Evolutionary conservation across 2,113 vertebrate genomes (phyloP), one percentile per base, ranked within the genome.

Genomic region (Etheostoma cragini): DNA sequence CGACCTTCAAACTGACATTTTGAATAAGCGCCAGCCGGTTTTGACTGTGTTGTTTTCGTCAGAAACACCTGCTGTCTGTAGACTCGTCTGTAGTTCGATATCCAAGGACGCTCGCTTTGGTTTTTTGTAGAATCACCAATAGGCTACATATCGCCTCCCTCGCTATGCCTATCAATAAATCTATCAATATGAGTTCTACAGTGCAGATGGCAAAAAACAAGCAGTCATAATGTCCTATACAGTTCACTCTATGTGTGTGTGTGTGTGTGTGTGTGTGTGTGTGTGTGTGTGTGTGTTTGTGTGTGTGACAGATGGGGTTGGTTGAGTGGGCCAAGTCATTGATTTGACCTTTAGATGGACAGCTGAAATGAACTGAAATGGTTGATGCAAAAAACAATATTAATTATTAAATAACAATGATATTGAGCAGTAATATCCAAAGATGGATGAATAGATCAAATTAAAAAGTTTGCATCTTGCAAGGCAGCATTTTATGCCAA

Each of bases 321-420:
- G 42, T 12, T 35, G 72, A 79, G 69, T 38, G 47, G 86, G 83
- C 85, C 80, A 82, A 82, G 90, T 79, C 92, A 89, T 91, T 92
- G 88, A 91, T 94, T 88, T 91, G 92, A 93, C 91, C 90, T 91
- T 91, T 88, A 88, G 58, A 24, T 65, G 80, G 60, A 83, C 80
- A 63, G 79, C 49, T 82, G 54, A 87, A 78, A 54, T 21, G 30
- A 78, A 80, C 50, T 72, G 17, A 66, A 49, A 57, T 70, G 33
- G 38, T 53, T 7, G 45, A 11, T 22, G 47, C 16, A 58, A 46
- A 60, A 42, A 81, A 68, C 57, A 35, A 11, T 8, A 42, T 42
- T 2, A 42, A 42, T 42, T 42, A 42, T 42, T 11, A 42, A 42
- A 42, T 11, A 42, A 1, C 33, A 33, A 30, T 12, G 60, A 60